Evolutionary conservation across 2,888 invertebrate species (phyloP), one percentile per base, ranked within the genome.

Genomic region (Netelia virgata): DNA sequence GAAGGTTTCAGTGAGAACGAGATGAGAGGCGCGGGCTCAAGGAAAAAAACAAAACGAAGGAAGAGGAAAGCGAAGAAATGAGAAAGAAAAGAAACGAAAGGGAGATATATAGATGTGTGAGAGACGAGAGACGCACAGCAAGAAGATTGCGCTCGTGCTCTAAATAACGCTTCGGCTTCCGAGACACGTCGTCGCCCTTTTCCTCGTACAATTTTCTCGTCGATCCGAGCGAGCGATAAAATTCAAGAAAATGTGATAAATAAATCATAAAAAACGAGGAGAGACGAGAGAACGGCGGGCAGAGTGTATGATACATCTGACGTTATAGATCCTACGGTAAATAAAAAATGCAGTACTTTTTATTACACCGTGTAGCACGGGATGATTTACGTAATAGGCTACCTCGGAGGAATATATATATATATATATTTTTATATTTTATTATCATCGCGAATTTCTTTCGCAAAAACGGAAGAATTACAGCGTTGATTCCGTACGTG

Each of bases 401-500:
- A 68, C 47, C 23, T 36, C 23, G 63, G 72, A 57, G 47, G 16
- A 68, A 36, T 36, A 36, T 36, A 6, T 36, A 5, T 5, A 28
- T 28, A 28, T 28, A 28, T 28, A 36, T 36, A 6, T 36, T 47
- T 80, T 76, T 28, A 28, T 28, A 28, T 57, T 73, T 69, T 36
- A 14, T 43, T 47, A 36, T 36, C 50, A 47, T 47, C 47, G 47
- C 70, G 43, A 73, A 72, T 76, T 83, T 80, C 72, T 83, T 72
- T 36, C n/a, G 76, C 53, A 55, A 55, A 36, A 59, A 76, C 47
- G 61, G 36, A 79, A 84, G 74, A 84, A 84, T 68, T 70, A 76
- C 75, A 73, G 72, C 83, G 80, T 85, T 85, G 69, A 86, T 86
- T 61, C 73, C 66, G 74, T 84, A 84, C 86, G 84, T 61, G 75